Base-by-base conservation (phyloP, 2,113 vertebrate species). In the Hymenochirus boettgeri region DNA sequence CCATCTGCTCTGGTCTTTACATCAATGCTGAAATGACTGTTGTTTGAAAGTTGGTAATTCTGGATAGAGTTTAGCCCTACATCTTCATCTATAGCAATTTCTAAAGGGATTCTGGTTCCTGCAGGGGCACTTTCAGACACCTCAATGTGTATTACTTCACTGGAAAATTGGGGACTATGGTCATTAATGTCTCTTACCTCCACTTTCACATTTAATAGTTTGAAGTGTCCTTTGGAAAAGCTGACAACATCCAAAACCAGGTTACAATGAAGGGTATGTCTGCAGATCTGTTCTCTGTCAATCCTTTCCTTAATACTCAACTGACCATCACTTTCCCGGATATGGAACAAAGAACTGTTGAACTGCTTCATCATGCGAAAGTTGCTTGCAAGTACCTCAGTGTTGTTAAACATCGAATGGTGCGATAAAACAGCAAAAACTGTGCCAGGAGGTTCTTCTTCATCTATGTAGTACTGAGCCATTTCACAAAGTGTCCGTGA, bases 171-270 rank as follows among this genome's bases (percentile, higher is more conserved):
- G 0, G 85, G 82, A 1, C 77, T 56, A 62, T 86, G 80, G 51
- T 89, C 89, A 58, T 88, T 91, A 27, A 88, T 79, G 70, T 86
- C 82, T 55, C 61, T 74, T 7, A 82, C 82, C 63, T 95, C 92
- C 76, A 98, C 87, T 79, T 97, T 91, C 70, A 95, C 96, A 80
- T 96, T 93, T 57, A 98, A 86, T 72, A 98, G 83, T 64, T 86
- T 90, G 80, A 92, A 94, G 70, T 90, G 92, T 70, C 91, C 93
- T 83, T 91, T 85, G 62, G 91, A 93, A 80, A 94, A 92, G 80
- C 91, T 91, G 52, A 97, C 93, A 77, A 96, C 94, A 69, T 98
- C 95, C 76, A 98, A 93, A 77, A 91, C 88, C 65, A 98, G 80
- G 71, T 95, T 76, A 71, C 96, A 98, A 74, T 88, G 89, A 0